Percentiles rank a stretch among this genome's conserved stretches.
Evolutionary conservation across 2,797 vertebrate species (phyloP).

Genomic region (Diplodus puntazzo): DNA sequence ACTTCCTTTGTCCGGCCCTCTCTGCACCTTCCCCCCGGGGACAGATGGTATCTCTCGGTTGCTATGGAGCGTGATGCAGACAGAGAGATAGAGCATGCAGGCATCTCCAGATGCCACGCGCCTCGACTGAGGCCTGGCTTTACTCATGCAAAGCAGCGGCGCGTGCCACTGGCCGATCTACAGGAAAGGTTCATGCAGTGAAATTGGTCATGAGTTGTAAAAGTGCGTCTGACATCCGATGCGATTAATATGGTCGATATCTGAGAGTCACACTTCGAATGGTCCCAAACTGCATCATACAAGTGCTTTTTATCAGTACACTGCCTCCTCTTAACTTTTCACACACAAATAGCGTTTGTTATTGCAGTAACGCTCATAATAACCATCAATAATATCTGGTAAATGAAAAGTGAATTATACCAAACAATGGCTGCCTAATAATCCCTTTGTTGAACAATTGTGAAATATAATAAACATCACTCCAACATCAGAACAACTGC

Average conservation of each 20-base stretch:
- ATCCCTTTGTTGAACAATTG: too few relatives aligned
- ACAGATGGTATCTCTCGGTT: conserved; percentile 79
- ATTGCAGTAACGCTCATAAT: too few relatives aligned
- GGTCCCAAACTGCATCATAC: too few relatives aligned
- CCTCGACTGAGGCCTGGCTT: conserved; percentile 65
- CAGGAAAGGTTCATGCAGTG: conserved; percentile 13
- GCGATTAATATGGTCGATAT: not conserved
- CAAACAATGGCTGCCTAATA: too few relatives aligned
- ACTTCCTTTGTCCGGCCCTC: conserved; percentile 54
- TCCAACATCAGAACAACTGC: too few relatives aligned
- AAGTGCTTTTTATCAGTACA: too few relatives aligned
- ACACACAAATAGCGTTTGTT: too few relatives aligned
- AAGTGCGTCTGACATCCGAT: conserved; percentile 11
- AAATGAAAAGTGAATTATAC: too few relatives aligned
- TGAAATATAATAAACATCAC: too few relatives aligned
- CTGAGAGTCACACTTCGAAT: too few relatives aligned
- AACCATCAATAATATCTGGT: too few relatives aligned
- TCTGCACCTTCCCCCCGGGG: conserved; percentile 48
- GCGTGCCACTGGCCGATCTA: conserved; percentile 71
- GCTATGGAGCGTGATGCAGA: conserved; percentile 69
- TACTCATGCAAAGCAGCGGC: conserved; percentile 77
- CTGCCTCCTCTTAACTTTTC: too few relatives aligned
- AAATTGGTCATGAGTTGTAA: conserved; percentile 20
- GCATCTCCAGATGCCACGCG: conserved; percentile 84
- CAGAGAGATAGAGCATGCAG: conserved; percentile 54